These are phyloP conservation scores for Tetramorium alpestre DNA, from an alignment of 1,140 invertebrate genomes.

Conservation along the genomic window DNA sequence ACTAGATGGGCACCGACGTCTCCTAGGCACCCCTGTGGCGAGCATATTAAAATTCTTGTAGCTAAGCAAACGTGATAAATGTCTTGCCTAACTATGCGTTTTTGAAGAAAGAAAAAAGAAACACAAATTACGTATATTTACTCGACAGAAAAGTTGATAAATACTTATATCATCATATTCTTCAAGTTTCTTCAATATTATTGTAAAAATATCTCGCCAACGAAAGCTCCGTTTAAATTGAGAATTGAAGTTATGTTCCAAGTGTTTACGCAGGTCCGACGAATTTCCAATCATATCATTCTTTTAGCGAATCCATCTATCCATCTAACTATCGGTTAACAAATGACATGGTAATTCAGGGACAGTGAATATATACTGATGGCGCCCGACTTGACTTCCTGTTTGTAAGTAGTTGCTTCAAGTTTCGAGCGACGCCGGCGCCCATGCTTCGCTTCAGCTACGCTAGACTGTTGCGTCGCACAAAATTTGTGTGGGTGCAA, in stretches of 20 bases:
- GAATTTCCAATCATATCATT: background rate
- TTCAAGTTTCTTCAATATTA: background rate
- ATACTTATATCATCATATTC: background rate
- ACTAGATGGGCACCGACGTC: background rate
- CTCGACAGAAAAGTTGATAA: background rate
- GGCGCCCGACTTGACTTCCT: background rate
- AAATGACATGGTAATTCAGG: background rate
- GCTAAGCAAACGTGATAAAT: background rate
- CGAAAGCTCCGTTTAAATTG: background rate
- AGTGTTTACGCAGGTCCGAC: background rate
- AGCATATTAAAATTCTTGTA: constrained; percentile 12
- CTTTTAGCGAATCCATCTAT: background rate
- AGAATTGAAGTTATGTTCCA: background rate
- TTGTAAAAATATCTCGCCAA: background rate
- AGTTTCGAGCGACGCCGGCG: constrained; percentile 5
- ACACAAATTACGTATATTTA: background rate
- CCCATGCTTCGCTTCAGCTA: background rate
- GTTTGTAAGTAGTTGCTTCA: background rate
- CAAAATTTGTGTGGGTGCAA: constrained; percentile 31
- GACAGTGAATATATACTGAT: background rate
- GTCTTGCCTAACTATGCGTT: background rate
- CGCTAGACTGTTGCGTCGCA: constrained; percentile 36
- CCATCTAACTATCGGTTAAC: background rate
- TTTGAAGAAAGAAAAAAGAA: background rate
- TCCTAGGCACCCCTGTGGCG: background rate